Evolutionary conservation across 1,140 invertebrate genomes (phyloP).

Genomic region (Pseudobourletiella spinata): DNA sequence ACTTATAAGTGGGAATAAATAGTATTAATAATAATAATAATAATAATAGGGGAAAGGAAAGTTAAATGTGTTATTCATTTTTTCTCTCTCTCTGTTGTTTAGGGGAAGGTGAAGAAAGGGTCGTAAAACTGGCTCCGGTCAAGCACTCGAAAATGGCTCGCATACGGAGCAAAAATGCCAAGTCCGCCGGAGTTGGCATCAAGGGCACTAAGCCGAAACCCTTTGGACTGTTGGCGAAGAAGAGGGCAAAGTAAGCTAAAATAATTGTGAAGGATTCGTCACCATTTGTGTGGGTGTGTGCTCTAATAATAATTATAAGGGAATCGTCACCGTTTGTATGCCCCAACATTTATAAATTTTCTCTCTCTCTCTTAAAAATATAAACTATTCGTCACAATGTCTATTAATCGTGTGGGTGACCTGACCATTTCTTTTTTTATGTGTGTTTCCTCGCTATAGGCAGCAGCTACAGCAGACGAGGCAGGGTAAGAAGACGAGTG

Average conservation of each 20-base stretch:
- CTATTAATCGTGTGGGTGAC: background rate
- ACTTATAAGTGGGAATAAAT: no score
- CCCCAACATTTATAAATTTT: background rate
- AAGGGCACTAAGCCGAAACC: background rate
- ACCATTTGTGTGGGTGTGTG: background rate
- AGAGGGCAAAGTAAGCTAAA: background rate
- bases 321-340: background rate
- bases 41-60: no score
- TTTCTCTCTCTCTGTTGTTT: no score
- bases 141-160: background rate
- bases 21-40: no score
- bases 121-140: background rate
- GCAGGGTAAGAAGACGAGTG: constrained; percentile 17
- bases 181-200: background rate
- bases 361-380: no score
- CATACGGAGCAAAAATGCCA: background rate
- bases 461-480: background rate
- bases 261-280: background rate
- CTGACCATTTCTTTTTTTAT: background rate
- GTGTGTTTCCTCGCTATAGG: background rate
- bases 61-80: no score
- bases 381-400: no score
- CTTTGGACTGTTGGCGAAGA: background rate
- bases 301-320: background rate
- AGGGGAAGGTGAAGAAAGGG: no score